These are phyloP conservation scores for Silurus aristotelis DNA, from an alignment of 2,797 vertebrate genomes.

Conservation along the genomic window DNA sequence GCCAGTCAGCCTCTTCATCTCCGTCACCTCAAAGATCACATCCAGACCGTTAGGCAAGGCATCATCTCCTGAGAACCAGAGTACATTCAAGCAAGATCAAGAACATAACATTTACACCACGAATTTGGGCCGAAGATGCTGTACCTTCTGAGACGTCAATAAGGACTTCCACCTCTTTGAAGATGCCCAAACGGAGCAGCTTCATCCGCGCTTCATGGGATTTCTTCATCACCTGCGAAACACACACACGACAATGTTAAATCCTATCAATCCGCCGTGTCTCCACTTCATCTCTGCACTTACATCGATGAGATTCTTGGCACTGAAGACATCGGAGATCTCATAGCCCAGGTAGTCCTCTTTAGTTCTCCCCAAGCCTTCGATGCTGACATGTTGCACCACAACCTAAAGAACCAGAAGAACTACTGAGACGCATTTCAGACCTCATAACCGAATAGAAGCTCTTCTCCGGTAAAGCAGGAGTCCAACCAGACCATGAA, in stretches of 20 bases:
- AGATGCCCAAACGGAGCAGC: conserved; percentile 89
- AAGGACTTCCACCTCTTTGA: conserved; percentile 92
- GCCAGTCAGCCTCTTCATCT: conserved; percentile 88
- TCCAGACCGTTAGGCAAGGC: conserved; percentile 92
- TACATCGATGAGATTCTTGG: conserved; percentile 94
- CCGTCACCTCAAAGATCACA: conserved; percentile 91
- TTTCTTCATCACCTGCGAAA: conserved; percentile 87
- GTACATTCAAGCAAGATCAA: not conserved
- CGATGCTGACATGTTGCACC: conserved; percentile 91
- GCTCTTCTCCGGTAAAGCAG: not conserved
- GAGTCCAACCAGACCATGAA: too few relatives aligned
- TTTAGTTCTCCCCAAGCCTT: conserved; percentile 93
- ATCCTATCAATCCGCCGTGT: not conserved
- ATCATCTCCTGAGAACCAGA: conserved; percentile 75
- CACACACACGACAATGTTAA: not conserved
- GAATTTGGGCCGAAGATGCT: not conserved
- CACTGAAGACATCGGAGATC: conserved; percentile 90
- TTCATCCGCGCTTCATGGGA: conserved; percentile 88
- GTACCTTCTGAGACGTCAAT: conserved; percentile 92
- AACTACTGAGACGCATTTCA: too few relatives aligned
- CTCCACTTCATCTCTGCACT: conserved; percentile 57
- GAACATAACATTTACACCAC: not conserved
- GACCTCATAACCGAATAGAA: not conserved
- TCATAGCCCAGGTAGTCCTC: conserved; percentile 93
- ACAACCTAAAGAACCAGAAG: conserved; percentile 78